These are phyloP conservation scores for Chanos chanos DNA, from an alignment of 2,797 vertebrate genomes.

Conservation along the genomic window DNA sequence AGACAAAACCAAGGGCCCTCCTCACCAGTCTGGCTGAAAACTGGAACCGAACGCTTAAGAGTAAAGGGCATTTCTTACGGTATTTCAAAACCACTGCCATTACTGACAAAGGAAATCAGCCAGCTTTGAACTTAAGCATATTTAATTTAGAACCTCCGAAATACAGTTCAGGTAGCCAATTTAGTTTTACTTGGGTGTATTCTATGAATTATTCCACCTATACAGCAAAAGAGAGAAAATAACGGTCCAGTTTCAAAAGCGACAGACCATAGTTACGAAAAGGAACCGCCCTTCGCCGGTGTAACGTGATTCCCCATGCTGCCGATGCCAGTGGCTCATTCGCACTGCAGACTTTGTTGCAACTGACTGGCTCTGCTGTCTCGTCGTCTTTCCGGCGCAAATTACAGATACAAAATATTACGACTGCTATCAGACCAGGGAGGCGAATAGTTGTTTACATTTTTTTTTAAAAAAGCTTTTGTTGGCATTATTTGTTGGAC, in stretches of 20 bases:
- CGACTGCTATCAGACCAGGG: background rate
- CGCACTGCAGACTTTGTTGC: conserved; percentile 48
- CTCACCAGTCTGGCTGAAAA: too few relatives aligned
- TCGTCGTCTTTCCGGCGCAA: background rate
- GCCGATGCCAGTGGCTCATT: conserved; percentile 21
- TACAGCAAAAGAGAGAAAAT: too few relatives aligned
- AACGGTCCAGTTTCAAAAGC: conserved; percentile 6
- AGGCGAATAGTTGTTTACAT: background rate
- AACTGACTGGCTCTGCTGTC: conserved; percentile 15
- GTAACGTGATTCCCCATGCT: conserved; percentile 37
- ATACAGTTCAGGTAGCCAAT: too few relatives aligned
- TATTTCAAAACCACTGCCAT: too few relatives aligned
- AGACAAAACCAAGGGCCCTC: too few relatives aligned
- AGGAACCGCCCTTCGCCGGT: conserved; percentile 52
- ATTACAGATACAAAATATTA: background rate
- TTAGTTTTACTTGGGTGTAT: too few relatives aligned
- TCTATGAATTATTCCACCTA: background rate
- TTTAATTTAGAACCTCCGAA: too few relatives aligned
- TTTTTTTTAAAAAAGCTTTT: background rate
- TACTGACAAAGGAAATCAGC: too few relatives aligned
- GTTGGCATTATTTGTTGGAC: background rate
- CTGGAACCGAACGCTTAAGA: too few relatives aligned
- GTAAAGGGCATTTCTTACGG: too few relatives aligned
- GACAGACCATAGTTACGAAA: conserved; percentile 1
- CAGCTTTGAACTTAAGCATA: too few relatives aligned